Percentiles rank a stretch among this genome's conserved stretches.
Evolutionary conservation across 2,888 invertebrate genomes (phyloP).

Genomic region (Beris morrisii): DNA sequence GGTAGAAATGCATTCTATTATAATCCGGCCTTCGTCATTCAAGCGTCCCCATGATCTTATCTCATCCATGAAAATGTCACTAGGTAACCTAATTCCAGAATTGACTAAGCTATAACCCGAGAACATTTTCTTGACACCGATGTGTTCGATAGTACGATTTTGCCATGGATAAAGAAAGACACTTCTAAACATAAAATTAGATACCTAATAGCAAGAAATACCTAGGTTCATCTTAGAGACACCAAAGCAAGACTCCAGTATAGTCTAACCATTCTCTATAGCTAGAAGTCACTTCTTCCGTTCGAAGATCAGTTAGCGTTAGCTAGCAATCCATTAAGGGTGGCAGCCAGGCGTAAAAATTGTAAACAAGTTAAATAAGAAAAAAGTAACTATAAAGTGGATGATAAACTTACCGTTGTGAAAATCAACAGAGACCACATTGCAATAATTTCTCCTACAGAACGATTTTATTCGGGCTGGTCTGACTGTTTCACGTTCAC

Average conservation of each 20-base stretch:
- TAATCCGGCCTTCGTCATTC: conserved; percentile 10
- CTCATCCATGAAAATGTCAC: conserved; percentile 27
- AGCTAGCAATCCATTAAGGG: conserved; percentile 18
- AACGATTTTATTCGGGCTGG: too few species aligned
- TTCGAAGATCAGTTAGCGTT: background rate
- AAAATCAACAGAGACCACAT: conserved; percentile 14
- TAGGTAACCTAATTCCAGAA: conserved; percentile 17
- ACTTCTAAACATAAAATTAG: conserved; percentile 13
- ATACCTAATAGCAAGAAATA: conserved; percentile 14
- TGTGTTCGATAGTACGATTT: background rate
- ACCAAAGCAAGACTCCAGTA: background rate
- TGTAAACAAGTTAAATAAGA: conserved; percentile 5
- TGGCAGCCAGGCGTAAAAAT: conserved; percentile 27
- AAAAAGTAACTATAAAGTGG: too few species aligned
- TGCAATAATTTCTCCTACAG: background rate
- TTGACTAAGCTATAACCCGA: too few species aligned
- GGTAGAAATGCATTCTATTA: too few species aligned
- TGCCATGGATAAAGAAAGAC: conserved; percentile 6
- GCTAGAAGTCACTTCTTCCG: background rate
- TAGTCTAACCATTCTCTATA: background rate
- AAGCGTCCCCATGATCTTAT: conserved; percentile 20
- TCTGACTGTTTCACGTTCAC: too few species aligned
- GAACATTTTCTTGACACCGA: too few species aligned
- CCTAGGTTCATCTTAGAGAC: background rate
- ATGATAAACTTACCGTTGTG: conserved; percentile 21